A percentile compares a stretch with the other conserved stretches of the same genome.
These are phyloP conservation scores for Pavo muticus DNA, from an alignment of 2,113 vertebrate genomes.

Conservation along the genomic window DNA sequence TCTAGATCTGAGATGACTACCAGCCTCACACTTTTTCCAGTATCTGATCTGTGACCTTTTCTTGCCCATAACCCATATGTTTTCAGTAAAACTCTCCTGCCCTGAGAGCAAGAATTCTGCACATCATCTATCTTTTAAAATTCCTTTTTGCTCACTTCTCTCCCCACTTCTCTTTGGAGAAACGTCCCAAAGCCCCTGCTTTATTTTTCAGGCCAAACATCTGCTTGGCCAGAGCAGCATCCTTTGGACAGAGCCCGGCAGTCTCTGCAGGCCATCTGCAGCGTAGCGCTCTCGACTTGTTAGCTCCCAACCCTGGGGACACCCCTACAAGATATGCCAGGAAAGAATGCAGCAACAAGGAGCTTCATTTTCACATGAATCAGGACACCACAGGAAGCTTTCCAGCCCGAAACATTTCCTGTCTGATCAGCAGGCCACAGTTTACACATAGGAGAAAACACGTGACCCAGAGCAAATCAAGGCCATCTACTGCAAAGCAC, in stretches of 20 bases:
- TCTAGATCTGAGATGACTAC: background rate
- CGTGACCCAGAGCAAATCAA: constrained; percentile 5
- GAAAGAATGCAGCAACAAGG: background rate
- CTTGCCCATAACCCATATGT: background rate
- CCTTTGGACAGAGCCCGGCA: background rate
- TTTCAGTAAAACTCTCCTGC: background rate
- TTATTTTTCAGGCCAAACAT: background rate
- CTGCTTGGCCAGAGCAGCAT: background rate
- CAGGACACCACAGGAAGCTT: constrained; percentile 28
- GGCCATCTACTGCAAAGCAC: background rate
- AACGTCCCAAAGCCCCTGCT: background rate
- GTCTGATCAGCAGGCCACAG: constrained; percentile 30
- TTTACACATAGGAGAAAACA: constrained; percentile 41
- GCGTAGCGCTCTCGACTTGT: background rate
- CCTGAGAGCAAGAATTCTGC: background rate
- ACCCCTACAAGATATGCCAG: background rate
- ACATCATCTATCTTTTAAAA: background rate
- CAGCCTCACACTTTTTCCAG: background rate
- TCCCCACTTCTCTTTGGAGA: background rate
- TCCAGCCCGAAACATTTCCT: constrained; percentile 39
- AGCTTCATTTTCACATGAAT: constrained; percentile 53
- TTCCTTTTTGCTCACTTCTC: constrained; percentile 1
- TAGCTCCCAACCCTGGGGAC: background rate
- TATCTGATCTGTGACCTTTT: background rate
- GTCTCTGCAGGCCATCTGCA: fast-evolving